These are phyloP conservation scores for Chloromyia formosa DNA, from an alignment of 2,888 invertebrate genomes.

Conservation along the genomic window DNA sequence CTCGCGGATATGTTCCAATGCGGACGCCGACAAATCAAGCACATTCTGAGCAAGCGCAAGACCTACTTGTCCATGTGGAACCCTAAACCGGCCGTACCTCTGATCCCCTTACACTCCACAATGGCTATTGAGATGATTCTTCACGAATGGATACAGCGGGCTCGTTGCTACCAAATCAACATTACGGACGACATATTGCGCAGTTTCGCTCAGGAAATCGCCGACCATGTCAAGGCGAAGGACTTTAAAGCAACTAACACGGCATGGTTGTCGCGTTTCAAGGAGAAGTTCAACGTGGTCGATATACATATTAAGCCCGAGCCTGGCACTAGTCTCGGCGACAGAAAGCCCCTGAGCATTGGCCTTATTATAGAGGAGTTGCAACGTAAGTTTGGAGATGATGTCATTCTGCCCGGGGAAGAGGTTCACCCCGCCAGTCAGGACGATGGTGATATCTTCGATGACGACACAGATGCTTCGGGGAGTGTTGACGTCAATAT, in stretches of 20 bases:
- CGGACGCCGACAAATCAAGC: constrained; percentile 19
- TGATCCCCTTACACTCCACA: background rate
- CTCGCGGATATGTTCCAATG: background rate
- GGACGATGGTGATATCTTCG: too few species aligned
- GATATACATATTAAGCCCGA: background rate
- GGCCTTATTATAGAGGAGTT: constrained; percentile 18
- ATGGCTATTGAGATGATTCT: constrained; percentile 1
- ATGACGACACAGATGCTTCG: background rate
- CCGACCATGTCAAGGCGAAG: background rate
- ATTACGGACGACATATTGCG: constrained; percentile 36
- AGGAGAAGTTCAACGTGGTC: constrained; percentile 7
- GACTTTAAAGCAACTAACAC: constrained; percentile 3
- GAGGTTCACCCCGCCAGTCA: background rate
- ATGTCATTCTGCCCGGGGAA: background rate
- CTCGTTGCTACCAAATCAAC: constrained; percentile 17
- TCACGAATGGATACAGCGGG: constrained; percentile 26
- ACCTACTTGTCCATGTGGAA: constrained; percentile 20
- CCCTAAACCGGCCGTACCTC: too few species aligned
- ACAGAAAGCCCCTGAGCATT: constrained; percentile 7
- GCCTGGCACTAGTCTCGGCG: too few species aligned
- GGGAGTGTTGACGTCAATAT: background rate
- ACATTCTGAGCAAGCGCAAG: constrained; percentile 16
- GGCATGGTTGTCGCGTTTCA: background rate
- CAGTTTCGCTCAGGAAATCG: constrained; percentile 28
- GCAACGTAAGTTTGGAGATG: background rate